Evolutionary conservation across 2,888 invertebrate genomes (phyloP).

Genomic region (Hesperia comma): DNA sequence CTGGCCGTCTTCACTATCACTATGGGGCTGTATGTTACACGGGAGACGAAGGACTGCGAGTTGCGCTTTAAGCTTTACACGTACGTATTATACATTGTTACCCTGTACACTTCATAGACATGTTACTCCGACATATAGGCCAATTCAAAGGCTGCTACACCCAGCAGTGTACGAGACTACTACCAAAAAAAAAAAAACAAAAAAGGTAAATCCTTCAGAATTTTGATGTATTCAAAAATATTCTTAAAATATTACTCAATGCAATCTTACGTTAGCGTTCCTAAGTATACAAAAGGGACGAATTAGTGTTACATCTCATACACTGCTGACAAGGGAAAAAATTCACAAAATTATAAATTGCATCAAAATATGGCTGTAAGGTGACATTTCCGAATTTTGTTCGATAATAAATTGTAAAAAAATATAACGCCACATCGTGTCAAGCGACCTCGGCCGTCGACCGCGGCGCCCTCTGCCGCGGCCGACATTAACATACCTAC

Average conservation of each 20-base stretch:
- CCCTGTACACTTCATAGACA: constrained; percentile 70
- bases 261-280: no score
- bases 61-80: constrained; percentile 49
- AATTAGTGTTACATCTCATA: constrained; percentile 10
- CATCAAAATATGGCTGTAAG: constrained; percentile 25
- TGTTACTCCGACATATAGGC: constrained; percentile 47
- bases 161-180: constrained; percentile 19
- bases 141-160: constrained; percentile 38
- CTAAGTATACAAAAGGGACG: not conserved
- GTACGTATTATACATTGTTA: constrained; percentile 59
- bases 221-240: not conserved
- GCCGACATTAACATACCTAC: constrained; percentile 36
- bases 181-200: not conserved
- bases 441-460: constrained; percentile 24
- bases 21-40: constrained; percentile 20
- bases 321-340: constrained; percentile 30
- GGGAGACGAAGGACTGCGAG: constrained; percentile 36
- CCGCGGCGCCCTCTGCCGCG: constrained; percentile 21
- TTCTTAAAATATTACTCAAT: not conserved
- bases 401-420: constrained; percentile 44
- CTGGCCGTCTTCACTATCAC: not conserved
- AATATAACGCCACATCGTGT: constrained; percentile 39
- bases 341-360: constrained; percentile 26
- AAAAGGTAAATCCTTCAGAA: no score
- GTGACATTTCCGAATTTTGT: constrained; percentile 29